Percentiles rank a stretch among this genome's conserved stretches.
Conservation (phyloP, 1,140 invertebrate species). For the Solen grandis region DNA sequence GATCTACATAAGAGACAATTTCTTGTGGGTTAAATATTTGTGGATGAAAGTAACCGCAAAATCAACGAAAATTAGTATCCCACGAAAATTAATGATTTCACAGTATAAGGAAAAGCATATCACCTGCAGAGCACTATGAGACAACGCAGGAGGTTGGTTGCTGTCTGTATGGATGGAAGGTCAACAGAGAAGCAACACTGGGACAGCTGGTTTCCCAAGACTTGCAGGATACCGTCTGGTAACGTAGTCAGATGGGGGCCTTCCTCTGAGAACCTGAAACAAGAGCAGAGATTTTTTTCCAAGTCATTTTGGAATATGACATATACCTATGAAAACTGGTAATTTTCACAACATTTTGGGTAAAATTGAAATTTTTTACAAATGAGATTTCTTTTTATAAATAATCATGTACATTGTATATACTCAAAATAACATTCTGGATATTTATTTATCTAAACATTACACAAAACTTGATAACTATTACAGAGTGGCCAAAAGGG, state of each 20-base stretch:
- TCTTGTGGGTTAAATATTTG: no score
- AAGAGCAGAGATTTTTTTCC: no score
- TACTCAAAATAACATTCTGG: background rate
- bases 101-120: no score
- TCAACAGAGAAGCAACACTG: conserved; percentile 56
- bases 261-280: conserved; percentile 74
- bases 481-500: no score
- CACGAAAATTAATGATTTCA: no score
- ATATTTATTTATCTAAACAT: no score
- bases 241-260: conserved; percentile 73
- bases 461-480: no score
- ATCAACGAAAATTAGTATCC: no score
- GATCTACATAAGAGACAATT: no score
- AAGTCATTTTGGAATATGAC: no score
- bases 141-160: conserved; percentile 74
- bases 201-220: conserved; percentile 64
- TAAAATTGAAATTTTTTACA: background rate
- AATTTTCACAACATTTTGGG: background rate
- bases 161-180: conserved; percentile 34
- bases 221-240: conserved; percentile 72
- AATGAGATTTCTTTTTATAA: background rate
- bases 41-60: no score
- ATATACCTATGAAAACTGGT: background rate
- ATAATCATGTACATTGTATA: background rate
- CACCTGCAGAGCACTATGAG: conserved; percentile 75